phyloP scores from a whole-genome alignment of 35 echinoderm and acorn worm species.

The Holothuria glaberrima region DNA sequence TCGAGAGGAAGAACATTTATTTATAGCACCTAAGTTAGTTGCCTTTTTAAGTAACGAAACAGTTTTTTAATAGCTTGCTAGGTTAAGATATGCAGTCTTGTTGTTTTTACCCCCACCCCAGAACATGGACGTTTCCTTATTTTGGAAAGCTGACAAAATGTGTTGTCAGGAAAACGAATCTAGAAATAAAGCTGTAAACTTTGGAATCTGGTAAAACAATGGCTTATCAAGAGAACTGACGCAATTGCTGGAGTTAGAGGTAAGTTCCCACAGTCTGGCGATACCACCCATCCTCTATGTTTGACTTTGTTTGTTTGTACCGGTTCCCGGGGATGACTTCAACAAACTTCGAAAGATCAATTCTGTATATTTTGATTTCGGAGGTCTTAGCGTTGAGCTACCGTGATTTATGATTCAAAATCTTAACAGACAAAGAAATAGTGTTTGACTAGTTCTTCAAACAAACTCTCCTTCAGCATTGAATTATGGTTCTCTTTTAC shows the following conservation, averaged over 20 bases:
- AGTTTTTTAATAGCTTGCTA: too few species aligned
- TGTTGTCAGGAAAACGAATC: too few species aligned
- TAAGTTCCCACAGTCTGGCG: conserved; percentile 33
- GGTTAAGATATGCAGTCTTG: too few species aligned
- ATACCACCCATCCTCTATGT: conserved; percentile 65
- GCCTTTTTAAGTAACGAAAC: too few species aligned
- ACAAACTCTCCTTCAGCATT: conserved; percentile 46
- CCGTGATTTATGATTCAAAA: conserved; percentile 16
- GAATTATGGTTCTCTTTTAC: conserved; percentile 41
- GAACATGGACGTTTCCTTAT: too few species aligned
- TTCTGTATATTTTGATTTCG: conserved; percentile 92
- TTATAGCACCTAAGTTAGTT: too few species aligned
- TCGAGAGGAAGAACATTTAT: too few species aligned
- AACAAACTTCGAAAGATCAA: conserved; percentile 49
- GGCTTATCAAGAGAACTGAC: too few species aligned
- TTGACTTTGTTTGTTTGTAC: conserved; percentile 87
- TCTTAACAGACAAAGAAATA: conserved; percentile 64
- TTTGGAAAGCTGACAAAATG: too few species aligned
- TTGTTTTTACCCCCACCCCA: too few species aligned
- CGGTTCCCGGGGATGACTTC: conserved; percentile 59
- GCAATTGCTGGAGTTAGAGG: neutral
- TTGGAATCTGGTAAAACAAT: too few species aligned
- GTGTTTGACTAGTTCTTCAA: conserved; percentile 39
- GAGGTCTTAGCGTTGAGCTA: conserved; percentile 28
- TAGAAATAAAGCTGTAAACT: too few species aligned